A percentile compares a stretch with the other conserved stretches of the same genome.
Conservation (phyloP, 2,113 vertebrate genomes). For the Campylomormyrus numenius region DNA sequence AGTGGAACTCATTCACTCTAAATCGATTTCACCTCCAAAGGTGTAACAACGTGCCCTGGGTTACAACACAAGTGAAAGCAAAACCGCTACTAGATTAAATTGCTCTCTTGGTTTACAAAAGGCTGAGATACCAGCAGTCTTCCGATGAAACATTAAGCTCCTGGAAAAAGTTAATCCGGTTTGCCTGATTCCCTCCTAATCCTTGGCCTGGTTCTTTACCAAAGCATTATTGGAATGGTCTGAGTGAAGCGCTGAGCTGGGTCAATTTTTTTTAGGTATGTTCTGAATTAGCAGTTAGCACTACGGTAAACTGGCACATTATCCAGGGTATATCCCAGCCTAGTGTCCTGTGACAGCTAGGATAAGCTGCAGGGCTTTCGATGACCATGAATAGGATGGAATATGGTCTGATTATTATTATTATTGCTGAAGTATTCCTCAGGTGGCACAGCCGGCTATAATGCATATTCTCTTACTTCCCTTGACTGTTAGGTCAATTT, state of each 20-base stretch:
- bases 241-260: neutral
- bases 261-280: neutral
- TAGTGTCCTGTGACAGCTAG: neutral
- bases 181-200: neutral
- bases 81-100: neutral
- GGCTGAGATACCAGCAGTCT: neutral
- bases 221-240: neutral
- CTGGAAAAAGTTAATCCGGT: neutral
- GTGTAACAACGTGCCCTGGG: neutral
- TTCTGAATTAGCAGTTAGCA: neutral
- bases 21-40: neutral
- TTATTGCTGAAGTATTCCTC: neutral
- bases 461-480: neutral
- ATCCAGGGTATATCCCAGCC: neutral
- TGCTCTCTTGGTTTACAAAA: neutral
- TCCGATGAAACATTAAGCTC: neutral
- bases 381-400: neutral
- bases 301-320: neutral
- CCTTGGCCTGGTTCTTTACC: neutral
- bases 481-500: neutral
- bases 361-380: neutral
- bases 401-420: neutral
- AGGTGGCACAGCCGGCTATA: neutral
- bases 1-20: neutral
- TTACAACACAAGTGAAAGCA: neutral